Evolutionary conservation across 2,797 vertebrate genomes (phyloP).

Genomic region (Myotis pilosus): DNA sequence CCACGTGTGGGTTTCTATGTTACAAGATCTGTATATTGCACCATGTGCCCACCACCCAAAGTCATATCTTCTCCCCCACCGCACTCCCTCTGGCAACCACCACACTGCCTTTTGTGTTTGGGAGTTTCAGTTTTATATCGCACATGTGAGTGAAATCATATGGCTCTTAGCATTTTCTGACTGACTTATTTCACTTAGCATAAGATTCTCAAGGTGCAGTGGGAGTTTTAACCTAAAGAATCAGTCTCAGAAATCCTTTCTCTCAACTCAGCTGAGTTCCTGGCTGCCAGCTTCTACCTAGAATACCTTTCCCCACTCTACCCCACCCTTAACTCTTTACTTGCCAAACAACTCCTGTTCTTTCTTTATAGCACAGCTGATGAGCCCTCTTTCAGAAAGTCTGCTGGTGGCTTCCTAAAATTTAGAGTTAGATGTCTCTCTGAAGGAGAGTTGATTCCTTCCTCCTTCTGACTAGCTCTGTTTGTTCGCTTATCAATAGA

Average conservation of each 20-base stretch:
- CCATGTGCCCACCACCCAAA: too few relatives aligned
- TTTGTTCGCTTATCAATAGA: background rate
- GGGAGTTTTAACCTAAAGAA: background rate
- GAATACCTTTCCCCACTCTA: background rate
- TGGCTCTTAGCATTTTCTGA: too few relatives aligned
- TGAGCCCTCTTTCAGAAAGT: background rate
- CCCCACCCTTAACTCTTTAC: background rate
- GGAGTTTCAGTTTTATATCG: too few relatives aligned
- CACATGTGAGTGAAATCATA: too few relatives aligned
- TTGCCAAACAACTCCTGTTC: background rate
- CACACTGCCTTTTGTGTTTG: too few relatives aligned
- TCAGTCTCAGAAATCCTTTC: background rate
- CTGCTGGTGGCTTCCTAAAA: background rate
- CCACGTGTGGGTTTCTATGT: too few relatives aligned
- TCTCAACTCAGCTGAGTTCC: background rate
- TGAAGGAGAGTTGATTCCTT: background rate
- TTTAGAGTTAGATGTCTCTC: background rate
- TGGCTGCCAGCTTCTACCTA: background rate
- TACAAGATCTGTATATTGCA: too few relatives aligned
- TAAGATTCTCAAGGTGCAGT: too few relatives aligned
- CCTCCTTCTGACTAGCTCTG: background rate
- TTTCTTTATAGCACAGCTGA: background rate
- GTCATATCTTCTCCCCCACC: too few relatives aligned
- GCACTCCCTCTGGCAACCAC: too few relatives aligned
- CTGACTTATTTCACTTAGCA: too few relatives aligned